Base-by-base conservation (phyloP, 2,888 invertebrate species). In the Drosophila merina region DNA sequence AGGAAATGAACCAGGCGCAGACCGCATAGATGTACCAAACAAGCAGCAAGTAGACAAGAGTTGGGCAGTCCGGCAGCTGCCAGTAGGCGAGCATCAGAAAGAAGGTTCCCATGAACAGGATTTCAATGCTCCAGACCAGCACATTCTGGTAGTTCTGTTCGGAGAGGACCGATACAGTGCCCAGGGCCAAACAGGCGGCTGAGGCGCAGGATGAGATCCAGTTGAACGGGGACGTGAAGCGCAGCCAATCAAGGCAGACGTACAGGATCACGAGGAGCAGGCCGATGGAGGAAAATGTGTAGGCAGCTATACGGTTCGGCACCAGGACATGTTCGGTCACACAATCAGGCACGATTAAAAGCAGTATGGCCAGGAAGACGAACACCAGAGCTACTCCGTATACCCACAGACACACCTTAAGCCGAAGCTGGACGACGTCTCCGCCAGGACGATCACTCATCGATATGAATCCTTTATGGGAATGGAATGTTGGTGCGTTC, bases 131-230 rank as follows among this genome's bases (percentile, higher is more conserved):
- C n/a, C 45, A 3, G 0, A 57, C 7, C 1, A 79, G 2, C 0
- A 45, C 12, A 0, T 48, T 14, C 0, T 0, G 28, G 26, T 20
- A 20, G 20, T 20, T 20, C 33, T 68, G 64, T 5, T 44, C 25
- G 3, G 8, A 1, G 9, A 74, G 5, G 2, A 72, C 10, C 1
- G 57, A 72, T 26, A 63, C 74, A 4, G 54, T 40, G 26, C 76
- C 87, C 28, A 76, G 0, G 0, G 42, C 28, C 6, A 84, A 38
- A 0, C 67, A 20, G 4, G 63, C 8, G 1, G 70, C 83, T 8
- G 77, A 49, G 10, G 2, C 0, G 9, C 42, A 26, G 56, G 76
- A 60, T 3, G 50, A 3, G 4, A 75, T 12, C 84, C 87, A 87
- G 26, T 85, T 74, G 7, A 20, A 2, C 3, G 83, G 83, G 14